Evolutionary conservation across 92 coral and sea anemone species (phyloP), one percentile per base, ranked within the genome.

Genomic region (Parazoanthus darwini): DNA sequence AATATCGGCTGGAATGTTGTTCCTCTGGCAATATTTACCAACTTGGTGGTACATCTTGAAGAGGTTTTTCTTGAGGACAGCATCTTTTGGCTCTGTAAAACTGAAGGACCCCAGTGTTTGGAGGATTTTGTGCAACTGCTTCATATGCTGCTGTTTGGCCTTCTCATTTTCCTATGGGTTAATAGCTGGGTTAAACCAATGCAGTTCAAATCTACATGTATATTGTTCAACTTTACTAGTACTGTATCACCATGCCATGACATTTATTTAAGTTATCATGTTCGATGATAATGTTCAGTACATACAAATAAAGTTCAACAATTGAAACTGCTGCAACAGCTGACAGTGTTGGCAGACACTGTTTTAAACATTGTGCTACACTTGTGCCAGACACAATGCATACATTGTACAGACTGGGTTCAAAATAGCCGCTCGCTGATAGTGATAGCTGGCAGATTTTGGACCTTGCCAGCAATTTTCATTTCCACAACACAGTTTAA

Each of bases 41-140:
- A 95, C 91, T 89, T 95, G 98, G 37, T 92, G 91, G 88, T 91
- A 90, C 88, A 95, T 93, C 89, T 95, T 95, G 51, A 91, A 88
- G 15, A 95, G 81, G 86, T 95, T 95, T 84, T 92, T 91, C 90
- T 79, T 88, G 37, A 95, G 79, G 33, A 93, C 79, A 29, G 85
- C 88, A 37, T 95, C 98, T 65, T 86, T 91, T 54, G 93, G 92
- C 74, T 29, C 33, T 29, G 33, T 29, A 29, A 29, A 29, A 29
- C 33, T 29, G 33, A 29, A 95, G n/a, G 94, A 86, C 0, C 98
- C 94, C 26, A 95, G 93, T 0, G 88, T 82, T 84, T 93, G 74
- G 10, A 95, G 90, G 54, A 92, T 88, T 20, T 78, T 44, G 42
- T 90, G 84, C 58, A 95, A 90, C 66, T 94, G 90, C 63, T 43